These are phyloP conservation scores for Thamnophis sirtalis DNA, from an alignment of 2,113 vertebrate genomes.

Conservation along the genomic window DNA sequence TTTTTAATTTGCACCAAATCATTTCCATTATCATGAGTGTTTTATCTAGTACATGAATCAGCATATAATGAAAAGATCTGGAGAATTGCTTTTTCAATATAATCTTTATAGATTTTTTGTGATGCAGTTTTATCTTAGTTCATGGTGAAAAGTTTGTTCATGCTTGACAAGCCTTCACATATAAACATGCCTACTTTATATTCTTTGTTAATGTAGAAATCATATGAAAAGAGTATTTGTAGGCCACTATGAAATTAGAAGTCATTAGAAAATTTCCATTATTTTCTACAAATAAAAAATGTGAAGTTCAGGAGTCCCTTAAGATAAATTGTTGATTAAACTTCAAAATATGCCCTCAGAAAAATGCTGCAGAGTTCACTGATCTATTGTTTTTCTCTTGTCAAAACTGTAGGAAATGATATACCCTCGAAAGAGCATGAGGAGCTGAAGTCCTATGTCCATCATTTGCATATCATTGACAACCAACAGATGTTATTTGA, in stretches of 20 bases:
- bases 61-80: neutral
- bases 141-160: neutral
- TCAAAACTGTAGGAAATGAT: constrained; percentile 74
- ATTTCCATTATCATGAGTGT: neutral
- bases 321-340: neutral
- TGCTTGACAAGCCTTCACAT: neutral
- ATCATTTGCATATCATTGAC: constrained; percentile 90
- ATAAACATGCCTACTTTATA: neutral
- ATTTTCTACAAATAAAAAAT: neutral
- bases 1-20: neutral
- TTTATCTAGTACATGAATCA: neutral
- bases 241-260: neutral
- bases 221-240: neutral
- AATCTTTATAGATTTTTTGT: neutral
- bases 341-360: neutral
- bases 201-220: neutral
- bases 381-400: constrained; percentile 34
- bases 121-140: neutral
- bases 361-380: neutral
- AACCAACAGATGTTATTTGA: constrained; percentile 96
- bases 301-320: neutral
- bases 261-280: neutral
- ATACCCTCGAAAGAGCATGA: constrained; percentile 84
- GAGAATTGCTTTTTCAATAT: neutral
- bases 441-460: constrained; percentile 81